Conservation (phyloP, 2,113 vertebrate species). For the Melanerpes formicivorus region DNA sequence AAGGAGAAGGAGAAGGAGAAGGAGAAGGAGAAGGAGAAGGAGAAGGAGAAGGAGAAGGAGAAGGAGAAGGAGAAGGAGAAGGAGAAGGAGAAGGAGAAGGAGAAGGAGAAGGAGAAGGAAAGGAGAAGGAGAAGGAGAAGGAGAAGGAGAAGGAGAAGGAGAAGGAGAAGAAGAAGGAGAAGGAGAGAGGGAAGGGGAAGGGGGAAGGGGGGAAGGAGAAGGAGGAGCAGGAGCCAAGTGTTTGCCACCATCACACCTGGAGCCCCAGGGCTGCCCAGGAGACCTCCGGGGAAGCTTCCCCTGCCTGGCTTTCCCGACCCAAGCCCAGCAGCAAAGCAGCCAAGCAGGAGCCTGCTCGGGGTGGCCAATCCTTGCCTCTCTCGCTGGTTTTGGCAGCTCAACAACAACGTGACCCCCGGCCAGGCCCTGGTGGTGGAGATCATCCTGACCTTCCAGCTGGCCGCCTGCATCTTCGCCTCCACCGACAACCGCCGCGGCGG, state of each 20-base stretch:
- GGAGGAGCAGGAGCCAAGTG: background rate
- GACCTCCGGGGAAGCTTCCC: fast-evolving
- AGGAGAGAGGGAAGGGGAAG: too few species aligned
- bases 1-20: too few species aligned
- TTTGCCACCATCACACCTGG: background rate
- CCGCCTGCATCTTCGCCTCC: conserved; percentile 78
- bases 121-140: too few species aligned
- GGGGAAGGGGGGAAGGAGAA: too few species aligned
- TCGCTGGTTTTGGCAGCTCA: conserved; percentile 50
- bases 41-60: too few species aligned
- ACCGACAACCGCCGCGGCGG: conserved; percentile 71
- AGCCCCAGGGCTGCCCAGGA: background rate
- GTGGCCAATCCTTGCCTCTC: background rate
- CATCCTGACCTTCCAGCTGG: conserved; percentile 82
- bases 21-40: too few species aligned
- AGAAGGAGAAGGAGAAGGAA: too few species aligned
- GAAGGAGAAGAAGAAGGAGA: too few species aligned
- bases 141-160: too few species aligned
- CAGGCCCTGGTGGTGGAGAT: conserved; percentile 80
- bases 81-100: too few species aligned
- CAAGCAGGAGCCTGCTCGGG: background rate
- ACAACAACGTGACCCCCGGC: conserved; percentile 61
- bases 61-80: too few species aligned
- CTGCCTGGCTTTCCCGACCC: background rate
- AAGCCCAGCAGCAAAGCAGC: background rate